Evolutionary conservation across 2,888 invertebrate species (phyloP), one percentile per base, ranked within the genome.

Genomic region (Clitarchus hookeri): DNA sequence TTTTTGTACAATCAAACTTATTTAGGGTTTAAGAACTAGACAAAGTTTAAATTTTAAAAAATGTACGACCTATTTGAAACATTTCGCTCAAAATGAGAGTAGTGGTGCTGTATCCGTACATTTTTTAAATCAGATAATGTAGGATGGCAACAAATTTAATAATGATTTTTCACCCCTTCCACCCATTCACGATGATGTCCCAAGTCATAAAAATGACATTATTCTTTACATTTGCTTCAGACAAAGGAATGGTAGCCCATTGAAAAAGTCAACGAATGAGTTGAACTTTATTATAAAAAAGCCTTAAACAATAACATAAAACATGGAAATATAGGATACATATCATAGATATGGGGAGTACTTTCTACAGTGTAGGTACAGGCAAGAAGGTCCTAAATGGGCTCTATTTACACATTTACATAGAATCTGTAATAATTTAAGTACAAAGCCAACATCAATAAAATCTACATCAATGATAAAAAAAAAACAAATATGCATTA

Each of bases 351-450:
- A 65, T 23, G 65, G 65, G 65, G 23, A 48, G 11, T 65, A 23
- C 11, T 65, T 8, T 65, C n/a, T 65, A 65, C 23, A n/a, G 8
- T n/a, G n/a, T 23, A 19, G 65, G 23, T 65, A 65, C 8, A 23
- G 65, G 65, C 65, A 65, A 65, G 65, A 65, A 65, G 65, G 23
- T n/a, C 65, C 65, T 65, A 65, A 65, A 65, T 53, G 53, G 53
- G 53, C 12, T 53, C 19, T 53, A 53, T 65, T 65, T 65, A 23
- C 65, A 65, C n/a, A 65, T 65, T 65, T 65, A 65, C 19, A 65
- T 65, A 65, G 2, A 19, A 53, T 65, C 16, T n/a, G 16, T 65
- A 65, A 65, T 65, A 65, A 65, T 65, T 65, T 65, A 65, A 65
- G 12, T 65, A 65, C 65, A 65, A 65, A 6, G 65, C 65, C 65